A percentile compares a stretch with the other conserved stretches of the same genome.
Evolutionary conservation across 2,888 invertebrate species (phyloP).

Genomic region (Plagiodera versicolora): DNA sequence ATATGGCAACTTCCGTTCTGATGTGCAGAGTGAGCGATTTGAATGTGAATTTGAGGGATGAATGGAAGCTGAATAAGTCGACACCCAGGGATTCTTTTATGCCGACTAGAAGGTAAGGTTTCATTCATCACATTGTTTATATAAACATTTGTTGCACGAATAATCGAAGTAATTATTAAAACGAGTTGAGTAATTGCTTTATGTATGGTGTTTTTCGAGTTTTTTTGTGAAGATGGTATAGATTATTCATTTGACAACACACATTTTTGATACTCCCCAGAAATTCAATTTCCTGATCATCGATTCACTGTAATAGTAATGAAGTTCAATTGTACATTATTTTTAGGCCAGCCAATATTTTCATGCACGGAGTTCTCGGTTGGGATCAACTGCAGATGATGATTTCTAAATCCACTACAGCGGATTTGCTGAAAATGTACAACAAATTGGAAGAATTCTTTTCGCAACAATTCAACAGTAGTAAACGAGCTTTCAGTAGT

Average conservation of each 20-base stretch:
- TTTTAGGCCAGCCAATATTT: conserved; percentile 80
- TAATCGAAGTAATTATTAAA: no score
- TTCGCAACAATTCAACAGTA: conserved; percentile 95
- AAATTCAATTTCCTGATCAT: no score
- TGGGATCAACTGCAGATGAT: conserved; percentile 98
- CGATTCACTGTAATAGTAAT: no score
- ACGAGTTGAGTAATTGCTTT: no score
- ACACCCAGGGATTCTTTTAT: conserved; percentile 58
- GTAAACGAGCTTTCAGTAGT: conserved; percentile 79
- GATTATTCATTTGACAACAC: no score
- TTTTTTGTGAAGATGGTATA: no score
- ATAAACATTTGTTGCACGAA: no score
- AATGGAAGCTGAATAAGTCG: conserved; percentile 74
- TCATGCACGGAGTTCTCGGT: conserved; percentile 86
- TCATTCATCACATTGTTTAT: no score
- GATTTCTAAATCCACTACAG: conserved; percentile 95
- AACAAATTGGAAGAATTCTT: conserved; percentile 97
- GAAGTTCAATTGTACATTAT: no score
- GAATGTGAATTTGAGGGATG: conserved; percentile 79
- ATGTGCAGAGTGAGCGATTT: conserved; percentile 87
- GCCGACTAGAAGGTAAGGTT: conserved; percentile 63
- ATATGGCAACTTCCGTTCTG: conserved; percentile 96
- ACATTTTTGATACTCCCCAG: no score
- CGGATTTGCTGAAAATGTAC: conserved; percentile 95
- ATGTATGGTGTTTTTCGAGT: no score